Conservation (phyloP, 2,113 vertebrate species). For the Sturnus vulgaris region DNA sequence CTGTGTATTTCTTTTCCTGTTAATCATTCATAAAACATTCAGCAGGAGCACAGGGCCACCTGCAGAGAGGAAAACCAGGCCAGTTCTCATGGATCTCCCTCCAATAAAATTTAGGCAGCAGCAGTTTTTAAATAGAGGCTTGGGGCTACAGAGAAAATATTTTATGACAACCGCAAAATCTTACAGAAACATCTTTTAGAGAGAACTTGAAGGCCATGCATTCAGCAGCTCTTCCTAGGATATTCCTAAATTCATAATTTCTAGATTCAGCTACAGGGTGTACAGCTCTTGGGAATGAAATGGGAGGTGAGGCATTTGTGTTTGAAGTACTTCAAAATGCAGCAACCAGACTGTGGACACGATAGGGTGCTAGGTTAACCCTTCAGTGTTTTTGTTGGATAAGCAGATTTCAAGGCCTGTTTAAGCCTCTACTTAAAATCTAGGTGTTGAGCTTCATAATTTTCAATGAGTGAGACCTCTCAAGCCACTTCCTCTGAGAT, state of each 20-base stretch:
- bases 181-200: not conserved
- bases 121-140: not conserved
- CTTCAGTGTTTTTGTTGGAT: not conserved
- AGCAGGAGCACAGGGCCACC: not conserved
- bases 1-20: not conserved
- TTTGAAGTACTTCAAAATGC: not conserved
- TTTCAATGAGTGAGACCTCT: not conserved
- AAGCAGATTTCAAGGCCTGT: not conserved
- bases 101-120: not conserved
- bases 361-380: not conserved
- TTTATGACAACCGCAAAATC: not conserved
- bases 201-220: fast-evolving
- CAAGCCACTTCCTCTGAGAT: not conserved
- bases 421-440: not conserved
- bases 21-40: not conserved
- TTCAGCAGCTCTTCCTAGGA: not conserved
- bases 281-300: not conserved
- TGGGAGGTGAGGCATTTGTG: not conserved
- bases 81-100: not conserved
- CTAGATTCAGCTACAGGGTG: fast-evolving
- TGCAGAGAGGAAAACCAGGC: not conserved
- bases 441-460: not conserved
- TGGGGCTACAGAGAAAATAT: not conserved
- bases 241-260: not conserved
- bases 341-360: not conserved